phyloP scores from a whole-genome alignment of 2,797 vertebrate species.

The Acrossocheilus wenchowensis region DNA sequence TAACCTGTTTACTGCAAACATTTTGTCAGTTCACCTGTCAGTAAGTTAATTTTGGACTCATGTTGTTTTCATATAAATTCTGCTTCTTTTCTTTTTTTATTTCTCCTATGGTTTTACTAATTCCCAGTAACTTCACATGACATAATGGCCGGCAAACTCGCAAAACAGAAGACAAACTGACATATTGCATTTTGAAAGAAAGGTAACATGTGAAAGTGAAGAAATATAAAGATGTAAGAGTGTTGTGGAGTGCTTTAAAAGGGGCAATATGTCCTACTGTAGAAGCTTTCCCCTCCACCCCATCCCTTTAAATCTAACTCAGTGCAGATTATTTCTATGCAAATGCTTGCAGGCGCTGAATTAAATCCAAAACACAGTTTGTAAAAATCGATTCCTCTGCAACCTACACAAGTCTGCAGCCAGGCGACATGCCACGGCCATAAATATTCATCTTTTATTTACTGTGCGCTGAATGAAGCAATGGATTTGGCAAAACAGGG shows the following conservation, averaged over 20 bases:
- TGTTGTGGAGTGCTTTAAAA: conserved; percentile 41
- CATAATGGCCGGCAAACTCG: not conserved
- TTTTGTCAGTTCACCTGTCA: not conserved
- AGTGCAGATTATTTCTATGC: conserved; percentile 87
- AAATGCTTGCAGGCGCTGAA: conserved; percentile 76
- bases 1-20: not conserved
- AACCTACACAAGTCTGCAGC: conserved; percentile 62
- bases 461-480: conserved; percentile 74
- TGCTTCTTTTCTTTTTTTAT: not conserved
- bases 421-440: conserved; percentile 71
- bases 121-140: not conserved
- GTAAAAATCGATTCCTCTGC: conserved; percentile 86
- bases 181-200: not conserved
- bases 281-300: conserved; percentile 69
- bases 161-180: not conserved
- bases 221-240: conserved; percentile 36
- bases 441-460: conserved; percentile 85
- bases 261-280: conserved; percentile 69
- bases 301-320: conserved; percentile 80
- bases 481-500: conserved; percentile 75
- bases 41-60: not conserved
- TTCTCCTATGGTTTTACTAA: not conserved
- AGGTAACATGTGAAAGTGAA: not conserved
- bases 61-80: not conserved
- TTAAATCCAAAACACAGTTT: conserved; percentile 86